Conservation (phyloP, 1,140 invertebrate species). For the Drosophila burlai region DNA sequence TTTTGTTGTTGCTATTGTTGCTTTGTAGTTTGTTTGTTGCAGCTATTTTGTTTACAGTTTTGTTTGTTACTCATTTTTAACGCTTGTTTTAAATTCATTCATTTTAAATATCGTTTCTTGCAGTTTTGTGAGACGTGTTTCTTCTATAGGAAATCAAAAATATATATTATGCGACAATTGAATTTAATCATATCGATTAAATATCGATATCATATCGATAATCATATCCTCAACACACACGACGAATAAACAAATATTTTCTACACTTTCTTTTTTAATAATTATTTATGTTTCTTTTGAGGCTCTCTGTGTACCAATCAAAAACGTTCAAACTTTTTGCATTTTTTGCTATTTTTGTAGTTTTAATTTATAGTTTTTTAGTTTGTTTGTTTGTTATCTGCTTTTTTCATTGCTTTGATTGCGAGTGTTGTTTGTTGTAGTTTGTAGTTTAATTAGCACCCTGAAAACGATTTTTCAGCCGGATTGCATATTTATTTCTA, state of each 20-base stretch:
- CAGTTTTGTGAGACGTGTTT: conserved; percentile 50
- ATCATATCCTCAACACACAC: conserved; percentile 35
- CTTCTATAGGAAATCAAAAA: conserved; percentile 49
- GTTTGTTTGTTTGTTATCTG: background rate
- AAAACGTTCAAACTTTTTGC: conserved; percentile 84
- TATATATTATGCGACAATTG: conserved; percentile 42
- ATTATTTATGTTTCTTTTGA: conserved; percentile 4
- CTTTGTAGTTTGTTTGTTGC: conserved; percentile 70
- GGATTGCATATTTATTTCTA: conserved; percentile 61
- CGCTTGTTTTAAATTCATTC: conserved; percentile 56
- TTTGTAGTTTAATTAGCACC: conserved; percentile 74
- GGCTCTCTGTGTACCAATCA: conserved; percentile 75
- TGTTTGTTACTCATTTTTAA: conserved; percentile 26
- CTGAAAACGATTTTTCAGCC: conserved; percentile 85
- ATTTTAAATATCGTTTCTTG: conserved; percentile 40
- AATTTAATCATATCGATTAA: conserved; percentile 33
- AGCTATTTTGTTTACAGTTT: conserved; percentile 53
- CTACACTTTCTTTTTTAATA: conserved; percentile 2
- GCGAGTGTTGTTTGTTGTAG: conserved; percentile 33
- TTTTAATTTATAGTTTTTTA: conserved; percentile 32
- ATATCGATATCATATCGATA: background rate
- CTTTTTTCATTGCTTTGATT: conserved; percentile 23
- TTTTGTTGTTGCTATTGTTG: conserved; percentile 81
- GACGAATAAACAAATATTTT: conserved; percentile 62
- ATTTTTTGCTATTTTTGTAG: conserved; percentile 40